phyloP scores from a whole-genome alignment of 1,140 invertebrate species.

The Oedothorax gibbosus region DNA sequence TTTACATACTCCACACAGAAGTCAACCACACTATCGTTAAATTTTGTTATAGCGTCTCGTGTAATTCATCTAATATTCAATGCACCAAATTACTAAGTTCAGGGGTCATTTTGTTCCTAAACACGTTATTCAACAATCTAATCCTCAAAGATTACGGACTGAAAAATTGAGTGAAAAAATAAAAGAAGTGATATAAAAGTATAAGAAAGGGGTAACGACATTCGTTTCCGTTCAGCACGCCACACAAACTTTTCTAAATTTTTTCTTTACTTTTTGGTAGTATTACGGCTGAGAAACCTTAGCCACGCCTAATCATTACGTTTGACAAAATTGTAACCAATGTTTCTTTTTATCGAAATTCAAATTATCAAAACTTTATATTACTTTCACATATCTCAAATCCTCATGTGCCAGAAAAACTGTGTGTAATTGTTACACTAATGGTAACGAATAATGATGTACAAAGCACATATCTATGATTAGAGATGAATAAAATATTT shows the following conservation, averaged over 20 bases:
- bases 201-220: background rate
- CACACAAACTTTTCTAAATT: slow-evolving; percentile 17
- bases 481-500: no score
- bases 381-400: no score
- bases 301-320: background rate
- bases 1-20: background rate
- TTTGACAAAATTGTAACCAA: slow-evolving; percentile 8
- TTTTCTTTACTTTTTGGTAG: slow-evolving; percentile 16
- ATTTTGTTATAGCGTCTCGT: background rate
- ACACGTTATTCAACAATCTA: slow-evolving; percentile 14
- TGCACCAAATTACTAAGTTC: background rate
- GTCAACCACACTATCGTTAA: background rate
- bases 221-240: slow-evolving; percentile 5
- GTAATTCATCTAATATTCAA: slow-evolving; percentile 14
- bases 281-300: slow-evolving; percentile 6
- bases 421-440: no score
- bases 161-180: background rate
- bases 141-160: slow-evolving; percentile 6
- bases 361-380: no score
- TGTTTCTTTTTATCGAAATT: slow-evolving; percentile 7
- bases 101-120: slow-evolving; percentile 1
- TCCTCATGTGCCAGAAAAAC: no score
- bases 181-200: background rate
- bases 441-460: no score
- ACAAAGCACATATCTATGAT: no score